Base-by-base conservation (phyloP, 2,888 invertebrate species). In the Deroplatys truncata region DNA sequence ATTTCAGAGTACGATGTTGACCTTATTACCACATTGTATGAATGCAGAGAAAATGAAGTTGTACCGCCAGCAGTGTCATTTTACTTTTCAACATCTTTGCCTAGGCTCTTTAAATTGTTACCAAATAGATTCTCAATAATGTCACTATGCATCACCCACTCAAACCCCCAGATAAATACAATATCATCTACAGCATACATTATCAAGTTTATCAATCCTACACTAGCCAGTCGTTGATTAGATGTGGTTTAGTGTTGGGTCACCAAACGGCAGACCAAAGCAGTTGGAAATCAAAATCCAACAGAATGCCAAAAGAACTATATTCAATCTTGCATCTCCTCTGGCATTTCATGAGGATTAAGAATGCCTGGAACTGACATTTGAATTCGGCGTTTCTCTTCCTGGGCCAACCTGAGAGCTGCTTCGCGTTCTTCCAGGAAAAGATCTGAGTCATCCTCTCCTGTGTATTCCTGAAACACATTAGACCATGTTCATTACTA, bases 361-460 rank as follows among this genome's bases (percentile, higher is more conserved):
- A 98, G 95, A 93, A 99, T 98, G 92, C 99, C 99, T 89, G 99
- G 99, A 92, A 99, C 99, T 86, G 98, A 97, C 94, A 98, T 95
- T 94, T 99, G 98, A 92, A 98, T 96, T 93, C 97, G 96, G 93
- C 98, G 96, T 94, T 99, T 99, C 92, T 98, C 98, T 91, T 97
- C 97, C 93, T 99, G 98, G 86, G 99, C 99, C 92, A 96, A 95
- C 91, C 97, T 96, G 91, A 99, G 95, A 90, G 98, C 97, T 91
- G 96, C 96, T 94, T 99, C 98, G 92, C 99, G 96, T 94, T 99
- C 99, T 93, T 99, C 99, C 93, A 99, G 94, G 94, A 98, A 99
- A 93, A 99, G 95, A 94, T 99, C 99, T 91, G 98, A 97, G 94
- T 99, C 98, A 93, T 99, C 99, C 93, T 99, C 99, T 85, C 99